Evolutionary conservation across 2,797 vertebrate species (phyloP), one percentile per base, ranked within the genome.

Genomic region (Parauchenoglanis punctatus): DNA sequence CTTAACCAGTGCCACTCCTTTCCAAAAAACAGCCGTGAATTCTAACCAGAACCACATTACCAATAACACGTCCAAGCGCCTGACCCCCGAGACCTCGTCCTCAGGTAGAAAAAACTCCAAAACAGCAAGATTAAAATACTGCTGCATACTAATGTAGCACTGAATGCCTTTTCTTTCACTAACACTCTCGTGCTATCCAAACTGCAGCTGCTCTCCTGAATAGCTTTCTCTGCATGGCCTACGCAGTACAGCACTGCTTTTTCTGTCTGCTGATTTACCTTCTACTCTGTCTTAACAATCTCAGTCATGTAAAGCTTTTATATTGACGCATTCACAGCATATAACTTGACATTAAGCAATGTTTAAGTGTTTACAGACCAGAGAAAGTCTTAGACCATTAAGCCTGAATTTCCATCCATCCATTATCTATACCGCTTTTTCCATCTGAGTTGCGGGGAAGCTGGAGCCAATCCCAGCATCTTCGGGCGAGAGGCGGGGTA

Each of bases 11-110:
- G 65, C 46, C n/a, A 94, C 95, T 0, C 96, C 94, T 91, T 96
- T 97, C 59, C 96, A 96, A 0, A 12, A 96, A 56, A 96, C 95
- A 90, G 91, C 96, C 56, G 97, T 95, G 89, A 15, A 95, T 94
- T 86, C 96, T 96, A 6, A 88, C 20, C 77, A 54, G 44, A 88
- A 87, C 65, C 12, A 87, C 35, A n/a, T 87, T 13, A 87, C 90
- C 58, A 95, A 95, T 84, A 93, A 87, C 0, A 35, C 86, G 3
- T 84, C 52, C 40, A 25, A 63, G 49, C 31, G 3, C 67, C 44
- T 67, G 67, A 13, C 7, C 6, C 18, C 67, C 3, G 78, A 77
- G 28, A 25, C 6, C 4, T n/a, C 67, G 35, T 54, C 65, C 17
- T n/a, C 96, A 95, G 96, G 96, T 96, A 96, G 96, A 90, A 93